A percentile compares a stretch with the other conserved stretches of the same genome.
These are phyloP conservation scores for Ptilorrhoa leucosticta DNA, from an alignment of 2,113 vertebrate genomes.

Conservation along the genomic window DNA sequence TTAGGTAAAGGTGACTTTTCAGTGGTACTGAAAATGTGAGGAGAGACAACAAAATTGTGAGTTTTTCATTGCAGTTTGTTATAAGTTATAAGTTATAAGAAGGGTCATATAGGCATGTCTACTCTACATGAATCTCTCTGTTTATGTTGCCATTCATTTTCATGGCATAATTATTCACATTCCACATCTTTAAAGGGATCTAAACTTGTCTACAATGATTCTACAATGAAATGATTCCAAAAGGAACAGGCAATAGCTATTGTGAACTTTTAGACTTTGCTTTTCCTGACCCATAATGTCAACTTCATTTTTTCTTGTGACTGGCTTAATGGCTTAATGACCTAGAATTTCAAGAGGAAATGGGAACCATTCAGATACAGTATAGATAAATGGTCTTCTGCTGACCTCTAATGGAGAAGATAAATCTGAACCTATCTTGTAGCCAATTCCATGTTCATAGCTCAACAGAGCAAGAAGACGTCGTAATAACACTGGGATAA, in stretches of 20 bases:
- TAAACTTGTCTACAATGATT: not conserved
- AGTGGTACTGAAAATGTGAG: not conserved
- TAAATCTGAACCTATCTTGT: not conserved
- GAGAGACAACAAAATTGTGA: not conserved
- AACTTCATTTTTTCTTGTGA: not conserved
- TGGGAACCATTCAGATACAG: not conserved
- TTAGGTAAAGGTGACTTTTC: not conserved
- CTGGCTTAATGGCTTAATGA: not conserved
- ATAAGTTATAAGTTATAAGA: too few species aligned
- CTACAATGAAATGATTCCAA: not conserved
- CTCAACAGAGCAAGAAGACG: not conserved
- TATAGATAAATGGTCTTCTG: conserved; percentile 2
- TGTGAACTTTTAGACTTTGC: not conserved
- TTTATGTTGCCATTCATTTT: not conserved
- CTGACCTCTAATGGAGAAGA: conserved; percentile 54
- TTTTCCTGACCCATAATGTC: not conserved
- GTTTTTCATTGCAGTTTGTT: not conserved
- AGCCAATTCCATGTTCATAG: not conserved
- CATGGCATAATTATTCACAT: not conserved
- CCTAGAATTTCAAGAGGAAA: not conserved
- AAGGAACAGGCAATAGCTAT: not conserved
- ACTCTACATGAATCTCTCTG: not conserved
- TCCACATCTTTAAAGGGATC: not conserved
- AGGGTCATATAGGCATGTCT: not conserved
- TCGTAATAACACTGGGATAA: not conserved